Percentiles rank a stretch among this genome's conserved stretches.
Conservation (phyloP, 1,140 invertebrate species). For the Pygmarrhopalites habei region DNA sequence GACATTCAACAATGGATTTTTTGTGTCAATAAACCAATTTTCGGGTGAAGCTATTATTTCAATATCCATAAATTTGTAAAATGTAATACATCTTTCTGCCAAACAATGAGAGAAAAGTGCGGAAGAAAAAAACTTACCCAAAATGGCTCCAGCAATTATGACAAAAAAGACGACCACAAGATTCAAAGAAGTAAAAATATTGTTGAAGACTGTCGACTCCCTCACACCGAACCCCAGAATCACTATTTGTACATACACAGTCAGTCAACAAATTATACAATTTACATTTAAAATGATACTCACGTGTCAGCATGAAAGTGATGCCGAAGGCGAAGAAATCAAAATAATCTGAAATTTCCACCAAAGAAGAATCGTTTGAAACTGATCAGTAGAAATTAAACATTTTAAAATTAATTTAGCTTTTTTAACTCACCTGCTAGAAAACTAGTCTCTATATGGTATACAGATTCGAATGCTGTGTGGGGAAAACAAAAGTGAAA, state of each 20-base stretch:
- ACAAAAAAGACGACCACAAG: constrained; percentile 74
- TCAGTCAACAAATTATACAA: too few relatives aligned
- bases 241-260: constrained; percentile 9
- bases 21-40: constrained; percentile 19
- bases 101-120: constrained; percentile 6
- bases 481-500: too few relatives aligned
- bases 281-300: neutral
- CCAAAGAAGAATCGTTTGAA: too few relatives aligned
- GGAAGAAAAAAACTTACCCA: too few relatives aligned
- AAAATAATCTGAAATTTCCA: constrained; percentile 4
- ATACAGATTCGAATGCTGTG: constrained; percentile 56
- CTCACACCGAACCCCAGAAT: constrained; percentile 74
- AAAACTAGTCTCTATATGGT: constrained; percentile 64
- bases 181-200: constrained; percentile 81
- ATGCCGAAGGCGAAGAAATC: neutral
- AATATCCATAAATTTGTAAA: too few relatives aligned
- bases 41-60: constrained; percentile 6
- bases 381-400: too few relatives aligned
- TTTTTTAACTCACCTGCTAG: too few relatives aligned
- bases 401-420: too few relatives aligned
- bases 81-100: too few relatives aligned
- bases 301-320: constrained; percentile 3
- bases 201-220: constrained; percentile 83
- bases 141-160: constrained; percentile 70
- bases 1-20: constrained; percentile 8